A percentile compares a stretch with the other conserved stretches of the same genome.
Conservation (phyloP, 2,888 invertebrate species). For the Geophilus truncorum region DNA sequence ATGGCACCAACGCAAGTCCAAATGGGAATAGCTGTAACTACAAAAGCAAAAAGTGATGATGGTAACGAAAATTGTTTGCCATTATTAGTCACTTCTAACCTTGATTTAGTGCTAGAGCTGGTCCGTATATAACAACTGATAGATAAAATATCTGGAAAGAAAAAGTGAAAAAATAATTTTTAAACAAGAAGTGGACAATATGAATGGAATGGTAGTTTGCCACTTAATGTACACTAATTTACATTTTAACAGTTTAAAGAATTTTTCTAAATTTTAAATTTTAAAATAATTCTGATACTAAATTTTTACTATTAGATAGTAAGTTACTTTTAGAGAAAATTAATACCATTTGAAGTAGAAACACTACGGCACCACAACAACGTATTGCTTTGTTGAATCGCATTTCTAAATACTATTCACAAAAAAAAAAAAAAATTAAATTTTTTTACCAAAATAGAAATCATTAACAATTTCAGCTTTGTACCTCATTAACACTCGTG, state of each 20-base stretch:
- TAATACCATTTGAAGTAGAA: constrained; percentile 29
- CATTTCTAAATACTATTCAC: constrained; percentile 31
- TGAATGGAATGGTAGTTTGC: too few species aligned
- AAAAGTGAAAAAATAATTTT: background rate
- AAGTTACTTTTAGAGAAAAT: background rate
- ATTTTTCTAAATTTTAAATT: too few species aligned
- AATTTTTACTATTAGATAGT: too few species aligned
- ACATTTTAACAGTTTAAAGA: too few species aligned
- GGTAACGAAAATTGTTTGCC: too few species aligned
- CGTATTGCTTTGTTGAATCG: constrained; percentile 22
- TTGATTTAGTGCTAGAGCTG: constrained; percentile 13
- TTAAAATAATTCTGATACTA: too few species aligned
- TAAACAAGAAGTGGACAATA: too few species aligned
- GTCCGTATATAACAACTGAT: background rate
- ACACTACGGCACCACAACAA: background rate
- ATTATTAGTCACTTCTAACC: background rate
- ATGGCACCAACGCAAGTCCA: background rate
- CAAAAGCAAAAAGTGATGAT: background rate
- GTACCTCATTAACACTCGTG: constrained; percentile 35
- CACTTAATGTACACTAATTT: too few species aligned
- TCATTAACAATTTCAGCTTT: too few species aligned
- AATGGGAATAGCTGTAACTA: background rate
- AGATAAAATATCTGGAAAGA: background rate
- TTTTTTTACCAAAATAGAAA: too few species aligned
- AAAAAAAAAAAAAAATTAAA: background rate